phyloP scores from a whole-genome alignment of 2,113 vertebrate genomes.

The Asarcornis scutulata region DNA sequence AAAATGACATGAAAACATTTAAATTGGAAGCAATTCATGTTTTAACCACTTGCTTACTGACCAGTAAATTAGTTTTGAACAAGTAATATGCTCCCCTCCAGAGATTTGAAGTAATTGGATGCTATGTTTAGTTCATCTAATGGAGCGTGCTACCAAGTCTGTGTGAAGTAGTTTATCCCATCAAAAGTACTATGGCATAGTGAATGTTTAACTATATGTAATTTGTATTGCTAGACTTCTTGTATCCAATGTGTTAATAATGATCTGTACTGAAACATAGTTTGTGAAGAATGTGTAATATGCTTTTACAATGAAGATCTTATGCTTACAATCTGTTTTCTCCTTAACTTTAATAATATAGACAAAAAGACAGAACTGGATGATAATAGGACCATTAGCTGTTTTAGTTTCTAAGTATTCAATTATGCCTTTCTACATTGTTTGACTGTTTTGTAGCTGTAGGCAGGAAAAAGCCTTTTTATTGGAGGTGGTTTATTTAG shows the following conservation, averaged over 20 bases:
- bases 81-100: neutral
- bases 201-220: neutral
- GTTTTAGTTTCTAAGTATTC: neutral
- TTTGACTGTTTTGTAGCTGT: neutral
- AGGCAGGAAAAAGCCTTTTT: neutral
- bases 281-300: neutral
- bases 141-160: neutral
- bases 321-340: neutral
- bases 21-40: neutral
- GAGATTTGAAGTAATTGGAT: neutral
- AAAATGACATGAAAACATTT: constrained; percentile 43
- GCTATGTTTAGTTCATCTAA: neutral
- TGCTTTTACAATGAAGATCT: neutral
- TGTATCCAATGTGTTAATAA: neutral
- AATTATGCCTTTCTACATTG: neutral
- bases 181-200: neutral
- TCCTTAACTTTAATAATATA: neutral
- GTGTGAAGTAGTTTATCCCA: neutral
- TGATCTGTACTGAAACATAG: neutral
- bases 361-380: neutral
- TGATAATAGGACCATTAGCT: neutral
- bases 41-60: constrained; percentile 47
- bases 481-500: neutral
- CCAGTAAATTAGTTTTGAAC: neutral
- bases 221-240: neutral